phyloP scores from a whole-genome alignment of 2,113 vertebrate species.

The Sylvilagus bachmani region DNA sequence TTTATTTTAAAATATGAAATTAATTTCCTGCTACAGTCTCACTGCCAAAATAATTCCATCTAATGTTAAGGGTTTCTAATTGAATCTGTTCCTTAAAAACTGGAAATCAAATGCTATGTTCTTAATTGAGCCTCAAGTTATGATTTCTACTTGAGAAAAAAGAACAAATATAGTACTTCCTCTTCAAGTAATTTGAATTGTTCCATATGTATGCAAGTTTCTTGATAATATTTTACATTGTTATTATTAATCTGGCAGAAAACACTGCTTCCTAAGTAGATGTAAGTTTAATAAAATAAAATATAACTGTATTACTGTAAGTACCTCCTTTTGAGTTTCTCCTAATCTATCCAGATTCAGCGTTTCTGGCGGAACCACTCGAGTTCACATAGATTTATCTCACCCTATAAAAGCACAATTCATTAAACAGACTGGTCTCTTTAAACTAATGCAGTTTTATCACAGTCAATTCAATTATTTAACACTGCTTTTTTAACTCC shows the following conservation, averaged over 20 bases:
- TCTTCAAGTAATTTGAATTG: conserved; percentile 45
- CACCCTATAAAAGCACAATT: conserved; percentile 92
- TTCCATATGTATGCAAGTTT: neutral
- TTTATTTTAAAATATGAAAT: conserved; percentile 74
- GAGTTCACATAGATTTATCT: conserved; percentile 91
- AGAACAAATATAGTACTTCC: conserved; percentile 11
- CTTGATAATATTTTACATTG: conserved; percentile 19
- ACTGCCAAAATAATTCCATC: conserved; percentile 64
- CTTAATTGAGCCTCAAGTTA: conserved; percentile 65
- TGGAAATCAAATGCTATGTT: conserved; percentile 58
- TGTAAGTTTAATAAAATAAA: conserved; percentile 73
- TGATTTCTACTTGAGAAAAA: conserved; percentile 35
- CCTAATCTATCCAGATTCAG: conserved; percentile 85
- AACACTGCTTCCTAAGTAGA: neutral
- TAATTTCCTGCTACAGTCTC: conserved; percentile 64
- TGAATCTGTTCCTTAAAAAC: conserved; percentile 54
- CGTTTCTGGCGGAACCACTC: conserved; percentile 86
- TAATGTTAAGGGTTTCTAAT: conserved; percentile 57
- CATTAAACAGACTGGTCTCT: conserved; percentile 92
- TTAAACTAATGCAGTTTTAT: conserved; percentile 93
- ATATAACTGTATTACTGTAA: conserved; percentile 40
- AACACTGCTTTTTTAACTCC: conserved; percentile 90
- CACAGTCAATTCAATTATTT: conserved; percentile 92
- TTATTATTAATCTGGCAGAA: conserved; percentile 65
- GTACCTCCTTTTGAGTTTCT: conserved; percentile 65